Evolutionary conservation across 1,140 invertebrate genomes (phyloP), one percentile per base, ranked within the genome.

Genomic region (Sinella curviseta): DNA sequence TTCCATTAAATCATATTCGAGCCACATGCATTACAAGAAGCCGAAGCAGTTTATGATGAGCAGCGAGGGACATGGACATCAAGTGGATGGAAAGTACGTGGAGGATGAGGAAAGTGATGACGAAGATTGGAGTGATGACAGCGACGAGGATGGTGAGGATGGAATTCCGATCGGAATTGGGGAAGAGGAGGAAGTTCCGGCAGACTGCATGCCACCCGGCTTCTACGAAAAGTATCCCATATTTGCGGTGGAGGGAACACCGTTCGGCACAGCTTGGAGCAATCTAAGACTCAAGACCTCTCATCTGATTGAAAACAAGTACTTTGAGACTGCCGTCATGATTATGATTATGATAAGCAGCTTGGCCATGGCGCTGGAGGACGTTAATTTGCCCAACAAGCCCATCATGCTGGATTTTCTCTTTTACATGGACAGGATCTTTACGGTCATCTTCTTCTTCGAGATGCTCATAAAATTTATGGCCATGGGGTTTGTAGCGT

Each of bases 381-480:
- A 99, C 89, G 94, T 97, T 84, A 92, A 98, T 89, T 90, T 98
- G 85, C 91, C 92, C 85, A 90, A 94, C 85, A 90, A 95, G 86
- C 95, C 95, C 83, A 93, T 95, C 84, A 90, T 98, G 82, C 93
- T 96, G 90, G 93, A 94, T 86, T 93, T 97, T 85, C 90, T 98
- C 74, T 95, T 95, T 87, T 97, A 97, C 86, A 95, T 98, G 94
- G 97, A 99, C 89, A 91, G 95, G 87, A 96, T 97, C 87, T 99
- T 98, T 89, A 98, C 96, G 76, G 94, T 97, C 77, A 96, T 98
- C 87, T 99, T 99, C 90, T 97, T 98, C 88, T 89, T 97, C 84
- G 97, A 99, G 90, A 98, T 98, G 97, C 93, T 98, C 87, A 94
- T 99, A 87, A 99, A 99, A 88, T 98, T 95, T 95, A 90, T 98